These are phyloP conservation scores for Liopterus haemorrhoidalis DNA, from an alignment of 2,888 invertebrate genomes.

Conservation along the genomic window DNA sequence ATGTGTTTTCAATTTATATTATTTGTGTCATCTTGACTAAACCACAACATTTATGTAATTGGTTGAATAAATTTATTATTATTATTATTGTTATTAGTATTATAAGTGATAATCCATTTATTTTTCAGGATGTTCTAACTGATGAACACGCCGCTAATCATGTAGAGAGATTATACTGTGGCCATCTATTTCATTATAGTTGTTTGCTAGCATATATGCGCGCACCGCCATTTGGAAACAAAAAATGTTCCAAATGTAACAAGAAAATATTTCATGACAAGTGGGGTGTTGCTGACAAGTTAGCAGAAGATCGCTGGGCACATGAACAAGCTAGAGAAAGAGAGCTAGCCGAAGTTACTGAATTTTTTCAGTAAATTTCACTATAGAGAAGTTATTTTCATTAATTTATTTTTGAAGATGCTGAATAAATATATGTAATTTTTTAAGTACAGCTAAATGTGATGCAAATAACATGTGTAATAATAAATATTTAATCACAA, in stretches of 20 bases:
- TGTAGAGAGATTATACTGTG: conserved; percentile 66
- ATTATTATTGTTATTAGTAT: conserved; percentile 10
- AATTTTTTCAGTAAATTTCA: conserved; percentile 54
- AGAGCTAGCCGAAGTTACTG: conserved; percentile 68
- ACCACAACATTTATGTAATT: too few species aligned
- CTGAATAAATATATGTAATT: too few species aligned
- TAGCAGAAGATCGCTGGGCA: conserved; percentile 71
- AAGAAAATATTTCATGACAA: conserved; percentile 65
- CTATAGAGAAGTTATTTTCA: too few species aligned
- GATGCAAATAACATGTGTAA: too few species aligned
- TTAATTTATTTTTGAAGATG: too few species aligned
- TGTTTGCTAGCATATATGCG: conserved; percentile 64
- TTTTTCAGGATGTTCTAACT: conserved; percentile 47
- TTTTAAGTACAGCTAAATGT: too few species aligned
- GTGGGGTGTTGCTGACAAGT: conserved; percentile 61
- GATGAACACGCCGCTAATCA: conserved; percentile 56
- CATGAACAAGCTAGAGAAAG: conserved; percentile 68
- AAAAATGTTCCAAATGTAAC: conserved; percentile 59
- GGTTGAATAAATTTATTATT: not conserved
- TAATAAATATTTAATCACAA: too few species aligned
- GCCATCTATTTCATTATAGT: conserved; percentile 64
- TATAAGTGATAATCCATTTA: not conserved
- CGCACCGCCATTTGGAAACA: conserved; percentile 70
- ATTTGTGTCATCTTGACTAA: too few species aligned
- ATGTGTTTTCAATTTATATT: too few species aligned